phyloP scores from a whole-genome alignment of 2,113 vertebrate genomes.

The Strix uralensis region DNA sequence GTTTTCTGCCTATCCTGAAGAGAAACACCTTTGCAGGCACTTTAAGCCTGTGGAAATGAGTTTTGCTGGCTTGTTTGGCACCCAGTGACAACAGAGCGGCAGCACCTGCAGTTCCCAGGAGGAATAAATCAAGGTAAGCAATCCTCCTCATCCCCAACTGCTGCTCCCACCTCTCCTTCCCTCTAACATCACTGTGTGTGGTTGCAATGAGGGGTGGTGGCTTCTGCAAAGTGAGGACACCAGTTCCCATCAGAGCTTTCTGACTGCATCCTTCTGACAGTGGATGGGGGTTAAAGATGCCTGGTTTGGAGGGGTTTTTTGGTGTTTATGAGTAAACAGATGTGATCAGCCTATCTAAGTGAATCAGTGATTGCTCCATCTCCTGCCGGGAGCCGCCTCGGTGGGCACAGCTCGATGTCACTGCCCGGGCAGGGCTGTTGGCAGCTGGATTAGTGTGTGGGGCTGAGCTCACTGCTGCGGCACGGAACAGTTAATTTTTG shows the following conservation, averaged over 20 bases:
- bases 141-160: accelerated
- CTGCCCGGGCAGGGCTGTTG: background rate
- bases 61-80: background rate
- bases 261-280: background rate
- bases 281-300: background rate
- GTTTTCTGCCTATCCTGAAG: background rate
- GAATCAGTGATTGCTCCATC: background rate
- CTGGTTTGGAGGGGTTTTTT: background rate
- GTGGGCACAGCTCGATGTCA: background rate
- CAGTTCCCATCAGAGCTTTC: background rate
- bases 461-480: background rate
- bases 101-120: background rate
- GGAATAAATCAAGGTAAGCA: background rate
- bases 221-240: background rate
- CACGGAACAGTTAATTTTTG: background rate
- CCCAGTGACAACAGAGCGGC: accelerated
- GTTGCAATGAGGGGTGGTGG: background rate
- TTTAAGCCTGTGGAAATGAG: background rate
- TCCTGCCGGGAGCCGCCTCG: background rate
- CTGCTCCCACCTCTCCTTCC: background rate
- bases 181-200: accelerated
- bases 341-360: background rate
- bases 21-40: background rate
- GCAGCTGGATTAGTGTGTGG: background rate
- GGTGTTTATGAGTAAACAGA: background rate